Conservation (phyloP, 1,140 invertebrate genomes). For the honey bee (Apis mellifera) region DNA sequence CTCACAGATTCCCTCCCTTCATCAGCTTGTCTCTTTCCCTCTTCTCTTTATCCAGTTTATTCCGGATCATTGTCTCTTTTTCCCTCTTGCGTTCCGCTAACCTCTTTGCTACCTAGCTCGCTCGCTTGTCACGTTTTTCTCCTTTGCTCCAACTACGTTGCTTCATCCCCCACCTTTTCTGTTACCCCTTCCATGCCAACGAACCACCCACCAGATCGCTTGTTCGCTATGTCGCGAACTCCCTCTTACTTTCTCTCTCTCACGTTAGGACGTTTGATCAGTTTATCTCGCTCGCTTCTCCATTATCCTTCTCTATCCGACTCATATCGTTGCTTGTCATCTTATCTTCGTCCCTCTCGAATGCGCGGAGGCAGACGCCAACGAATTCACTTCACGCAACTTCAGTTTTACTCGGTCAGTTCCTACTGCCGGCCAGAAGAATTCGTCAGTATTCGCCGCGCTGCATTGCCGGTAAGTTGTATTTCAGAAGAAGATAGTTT, state of each 20-base stretch:
- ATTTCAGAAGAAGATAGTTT: conserved; percentile 24
- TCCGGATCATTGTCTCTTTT: conserved; percentile 43
- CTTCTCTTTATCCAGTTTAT: conserved; percentile 24
- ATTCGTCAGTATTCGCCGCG: conserved; percentile 76
- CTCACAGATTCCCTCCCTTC: conserved; percentile 47
- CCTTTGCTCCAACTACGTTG: conserved; percentile 12
- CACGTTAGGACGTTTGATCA: too few relatives aligned
- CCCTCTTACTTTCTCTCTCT: neutral
- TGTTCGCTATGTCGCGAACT: conserved; percentile 39
- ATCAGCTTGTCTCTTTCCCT: conserved; percentile 32
- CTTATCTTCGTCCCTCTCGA: conserved; percentile 19
- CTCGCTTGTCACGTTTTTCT: conserved; percentile 28
- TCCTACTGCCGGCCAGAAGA: conserved; percentile 53
- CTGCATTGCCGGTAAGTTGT: conserved; percentile 74
- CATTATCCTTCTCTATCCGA: neutral
- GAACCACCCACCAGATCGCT: conserved; percentile 59
- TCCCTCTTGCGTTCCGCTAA: conserved; percentile 47
- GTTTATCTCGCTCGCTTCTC: neutral
- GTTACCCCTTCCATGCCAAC: conserved; percentile 17
- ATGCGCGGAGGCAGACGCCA: conserved; percentile 62
- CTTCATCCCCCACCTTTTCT: conserved; percentile 6
- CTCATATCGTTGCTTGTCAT: neutral
- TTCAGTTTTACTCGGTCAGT: conserved; percentile 61
- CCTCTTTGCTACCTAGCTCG: conserved; percentile 40
- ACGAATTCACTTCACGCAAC: conserved; percentile 60